Percentiles rank a stretch among this genome's conserved stretches.
phyloP scores from a whole-genome alignment of 1,140 invertebrate genomes.

The Cotesia vestalis region DNA sequence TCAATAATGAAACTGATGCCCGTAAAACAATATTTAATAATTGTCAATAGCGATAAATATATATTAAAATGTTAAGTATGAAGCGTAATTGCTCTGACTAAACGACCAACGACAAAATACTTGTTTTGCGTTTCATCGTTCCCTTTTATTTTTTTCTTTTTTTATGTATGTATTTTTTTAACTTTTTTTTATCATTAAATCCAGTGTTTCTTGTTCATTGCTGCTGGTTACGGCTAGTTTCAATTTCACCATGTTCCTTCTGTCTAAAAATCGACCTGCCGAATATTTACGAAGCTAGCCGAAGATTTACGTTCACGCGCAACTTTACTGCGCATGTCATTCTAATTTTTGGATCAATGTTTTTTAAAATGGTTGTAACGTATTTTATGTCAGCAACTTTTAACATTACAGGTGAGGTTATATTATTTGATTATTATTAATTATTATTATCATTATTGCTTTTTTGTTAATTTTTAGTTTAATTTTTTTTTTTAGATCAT shows the following conservation, averaged over 20 bases:
- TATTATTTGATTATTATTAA: background rate
- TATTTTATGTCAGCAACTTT: background rate
- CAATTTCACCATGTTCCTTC: background rate
- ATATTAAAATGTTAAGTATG: background rate
- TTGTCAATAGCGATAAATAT: no score
- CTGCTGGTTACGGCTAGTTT: background rate
- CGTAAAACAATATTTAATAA: no score
- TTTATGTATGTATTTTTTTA: no score
- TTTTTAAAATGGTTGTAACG: background rate
- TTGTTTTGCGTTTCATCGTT: slow-evolving; percentile 10
- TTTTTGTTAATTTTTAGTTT: background rate
- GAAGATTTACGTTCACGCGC: background rate
- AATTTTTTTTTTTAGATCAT: slow-evolving; percentile 40
- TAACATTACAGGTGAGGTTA: background rate
- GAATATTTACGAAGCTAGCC: background rate
- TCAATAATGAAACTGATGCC: no score
- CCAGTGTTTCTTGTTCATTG: no score
- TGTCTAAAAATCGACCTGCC: background rate
- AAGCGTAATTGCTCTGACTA: background rate
- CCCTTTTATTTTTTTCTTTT: background rate
- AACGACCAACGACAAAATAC: slow-evolving; percentile 14
- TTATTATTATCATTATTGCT: no score
- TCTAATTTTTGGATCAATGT: slow-evolving; percentile 8
- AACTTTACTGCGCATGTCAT: no score
- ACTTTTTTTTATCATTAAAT: no score